Evolutionary conservation across 2,113 vertebrate species (phyloP).

Genomic region (Epinephelus cyanopodus): DNA sequence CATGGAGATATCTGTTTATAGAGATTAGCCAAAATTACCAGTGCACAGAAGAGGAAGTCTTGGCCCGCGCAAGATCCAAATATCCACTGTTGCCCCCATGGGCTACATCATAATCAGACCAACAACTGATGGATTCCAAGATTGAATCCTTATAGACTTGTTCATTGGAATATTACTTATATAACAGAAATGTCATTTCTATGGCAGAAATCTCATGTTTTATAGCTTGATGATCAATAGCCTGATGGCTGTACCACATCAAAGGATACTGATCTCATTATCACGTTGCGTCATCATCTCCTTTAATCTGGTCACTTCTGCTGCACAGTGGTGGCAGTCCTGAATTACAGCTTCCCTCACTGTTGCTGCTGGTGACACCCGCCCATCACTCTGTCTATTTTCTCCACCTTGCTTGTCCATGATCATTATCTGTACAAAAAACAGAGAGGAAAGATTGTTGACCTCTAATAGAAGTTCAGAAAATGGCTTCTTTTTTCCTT

Average conservation of each 20-base stretch:
- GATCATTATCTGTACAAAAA: slow-evolving; percentile 81
- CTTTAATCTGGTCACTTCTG: slow-evolving; percentile 85
- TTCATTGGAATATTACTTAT: not conserved
- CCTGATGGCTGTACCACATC: not conserved
- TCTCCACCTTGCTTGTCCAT: slow-evolving; percentile 60
- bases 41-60: no score
- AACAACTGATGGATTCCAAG: no score
- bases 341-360: slow-evolving; percentile 26
- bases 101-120: no score
- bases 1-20: no score
- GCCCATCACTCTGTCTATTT: slow-evolving; percentile 4
- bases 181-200: not conserved
- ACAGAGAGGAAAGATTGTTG: not conserved
- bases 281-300: slow-evolving; percentile 90
- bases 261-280: slow-evolving; percentile 98
- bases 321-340: slow-evolving; percentile 18
- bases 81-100: no score
- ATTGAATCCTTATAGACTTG: not conserved
- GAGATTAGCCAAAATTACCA: no score
- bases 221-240: not conserved
- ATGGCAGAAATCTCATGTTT: not conserved
- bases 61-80: no score
- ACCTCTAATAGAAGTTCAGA: not conserved
- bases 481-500: not conserved
- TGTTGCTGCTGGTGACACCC: slow-evolving; percentile 30